These are phyloP conservation scores for Bradypodion ventrale DNA, from an alignment of 2,797 vertebrate species.

Conservation along the genomic window DNA sequence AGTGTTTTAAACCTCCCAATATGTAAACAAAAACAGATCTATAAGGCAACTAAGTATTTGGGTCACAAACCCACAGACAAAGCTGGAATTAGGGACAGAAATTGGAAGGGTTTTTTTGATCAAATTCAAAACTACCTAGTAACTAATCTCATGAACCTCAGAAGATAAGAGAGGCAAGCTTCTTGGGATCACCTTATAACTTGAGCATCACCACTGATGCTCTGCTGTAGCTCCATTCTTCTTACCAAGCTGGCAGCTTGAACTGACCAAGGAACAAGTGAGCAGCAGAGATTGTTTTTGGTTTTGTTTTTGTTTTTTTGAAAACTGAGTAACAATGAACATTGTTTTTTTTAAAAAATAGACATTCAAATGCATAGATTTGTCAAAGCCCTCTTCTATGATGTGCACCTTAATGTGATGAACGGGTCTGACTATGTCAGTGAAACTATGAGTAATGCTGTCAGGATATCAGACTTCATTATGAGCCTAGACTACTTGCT, in stretches of 20 bases:
- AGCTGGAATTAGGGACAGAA: not conserved
- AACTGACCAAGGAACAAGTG: slow-evolving; percentile 22
- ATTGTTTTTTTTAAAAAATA: no score
- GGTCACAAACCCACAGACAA: not conserved
- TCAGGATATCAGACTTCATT: no score
- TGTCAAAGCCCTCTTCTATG: slow-evolving; percentile 16
- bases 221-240: not conserved
- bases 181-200: no score
- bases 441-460: no score
- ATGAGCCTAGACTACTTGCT: no score
- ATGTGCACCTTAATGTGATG: no score
- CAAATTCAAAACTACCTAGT: not conserved
- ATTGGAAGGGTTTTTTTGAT: not conserved
- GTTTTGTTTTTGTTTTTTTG: no score
- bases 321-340: slow-evolving; percentile 36
- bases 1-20: slow-evolving; percentile 39
- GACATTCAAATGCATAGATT: slow-evolving; percentile 49
- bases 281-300: not conserved
- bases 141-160: not conserved
- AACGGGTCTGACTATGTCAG: no score
- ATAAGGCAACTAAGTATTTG: slow-evolving; percentile 47
- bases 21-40: slow-evolving; percentile 46
- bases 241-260: slow-evolving; percentile 46
- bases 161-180: not conserved
- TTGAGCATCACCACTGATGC: not conserved